These are phyloP conservation scores for Furcifer pardalis DNA, from an alignment of 2,797 vertebrate genomes.

Conservation along the genomic window DNA sequence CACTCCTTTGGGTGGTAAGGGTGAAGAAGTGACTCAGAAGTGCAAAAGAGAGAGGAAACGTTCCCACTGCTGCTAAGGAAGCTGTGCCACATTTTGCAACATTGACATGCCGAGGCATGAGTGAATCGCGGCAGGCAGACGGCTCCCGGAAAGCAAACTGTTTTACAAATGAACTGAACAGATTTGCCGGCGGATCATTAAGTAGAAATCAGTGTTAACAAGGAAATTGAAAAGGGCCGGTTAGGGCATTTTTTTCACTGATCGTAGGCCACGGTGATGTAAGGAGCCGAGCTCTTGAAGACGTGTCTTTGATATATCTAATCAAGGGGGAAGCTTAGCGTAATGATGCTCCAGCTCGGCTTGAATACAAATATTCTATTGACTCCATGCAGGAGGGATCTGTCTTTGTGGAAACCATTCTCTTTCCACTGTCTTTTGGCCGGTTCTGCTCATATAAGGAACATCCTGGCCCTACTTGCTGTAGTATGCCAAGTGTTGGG, in stretches of 20 bases:
- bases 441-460: not conserved
- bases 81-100: not conserved
- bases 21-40: not conserved
- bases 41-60: rapidly evolving
- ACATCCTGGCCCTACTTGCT: no score
- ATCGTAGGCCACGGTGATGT: rapidly evolving
- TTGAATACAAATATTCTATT: conserved; percentile 19
- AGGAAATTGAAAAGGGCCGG: not conserved
- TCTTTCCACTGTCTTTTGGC: not conserved
- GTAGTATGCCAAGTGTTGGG: not conserved
- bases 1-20: no score
- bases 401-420: not conserved
- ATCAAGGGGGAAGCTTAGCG: conserved; percentile 21
- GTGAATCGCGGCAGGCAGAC: not conserved
- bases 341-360: not conserved
- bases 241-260: not conserved
- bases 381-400: not conserved
- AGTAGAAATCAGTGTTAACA: not conserved
- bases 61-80: not conserved
- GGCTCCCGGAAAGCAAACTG: not conserved
- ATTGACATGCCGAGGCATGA: not conserved
- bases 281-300: conserved; percentile 5
- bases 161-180: conserved; percentile 23
- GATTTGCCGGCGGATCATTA: conserved; percentile 12
- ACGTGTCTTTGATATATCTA: conserved; percentile 4